Percentiles rank a stretch among this genome's conserved stretches.
phyloP scores from a whole-genome alignment of 2,113 vertebrate genomes.

The Trematocara macrostoma region DNA sequence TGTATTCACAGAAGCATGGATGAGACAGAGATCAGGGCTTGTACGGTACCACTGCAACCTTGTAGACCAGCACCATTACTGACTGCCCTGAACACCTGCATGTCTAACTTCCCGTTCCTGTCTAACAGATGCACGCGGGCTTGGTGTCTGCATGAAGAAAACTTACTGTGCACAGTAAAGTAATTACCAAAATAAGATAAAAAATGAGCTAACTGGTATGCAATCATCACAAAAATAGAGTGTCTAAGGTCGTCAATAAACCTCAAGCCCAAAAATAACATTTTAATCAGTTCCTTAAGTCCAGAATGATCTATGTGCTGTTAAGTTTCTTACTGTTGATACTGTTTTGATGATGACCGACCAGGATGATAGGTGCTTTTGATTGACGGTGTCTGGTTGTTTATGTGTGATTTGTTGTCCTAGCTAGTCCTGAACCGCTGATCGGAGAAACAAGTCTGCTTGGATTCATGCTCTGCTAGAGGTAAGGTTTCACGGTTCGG shows the following conservation, averaged over 20 bases:
- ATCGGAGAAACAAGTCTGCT: conserved; percentile 80
- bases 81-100: conserved; percentile 68
- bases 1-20: conserved; percentile 77
- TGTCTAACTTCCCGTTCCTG: conserved; percentile 50
- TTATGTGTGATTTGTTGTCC: conserved; percentile 45
- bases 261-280: conserved; percentile 22
- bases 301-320: conserved; percentile 25
- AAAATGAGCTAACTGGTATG: conserved; percentile 67
- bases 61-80: conserved; percentile 60
- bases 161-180: conserved; percentile 18
- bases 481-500: conserved; percentile 83
- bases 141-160: conserved; percentile 56
- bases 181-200: conserved; percentile 6
- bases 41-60: conserved; percentile 50
- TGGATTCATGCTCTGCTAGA: conserved; percentile 91
- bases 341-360: conserved; percentile 15
- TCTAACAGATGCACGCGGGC: conserved; percentile 42
- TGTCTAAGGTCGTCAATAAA: conserved; percentile 67
- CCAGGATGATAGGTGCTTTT: conserved; percentile 17
- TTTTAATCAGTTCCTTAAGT: not conserved
- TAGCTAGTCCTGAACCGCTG: conserved; percentile 76
- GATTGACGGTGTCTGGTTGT: conserved; percentile 25
- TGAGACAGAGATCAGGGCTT: conserved; percentile 68
- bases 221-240: conserved; percentile 43
- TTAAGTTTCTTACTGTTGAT: conserved; percentile 7